Evolutionary conservation across 2,888 invertebrate genomes (phyloP).

Genomic region (Maniola hyperantus): DNA sequence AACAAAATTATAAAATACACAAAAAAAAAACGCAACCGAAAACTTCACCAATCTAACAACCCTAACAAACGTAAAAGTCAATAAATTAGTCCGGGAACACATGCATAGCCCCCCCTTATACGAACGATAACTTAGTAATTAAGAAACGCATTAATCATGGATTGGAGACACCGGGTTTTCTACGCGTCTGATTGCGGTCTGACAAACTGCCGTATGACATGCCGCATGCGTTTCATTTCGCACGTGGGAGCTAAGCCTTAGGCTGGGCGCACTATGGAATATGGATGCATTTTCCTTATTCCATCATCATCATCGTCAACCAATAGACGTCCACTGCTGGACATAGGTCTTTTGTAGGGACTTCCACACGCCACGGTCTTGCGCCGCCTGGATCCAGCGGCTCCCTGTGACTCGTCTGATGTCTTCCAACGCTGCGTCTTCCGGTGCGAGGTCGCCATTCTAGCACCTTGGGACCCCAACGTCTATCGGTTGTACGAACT

Average conservation of each 20-base stretch:
- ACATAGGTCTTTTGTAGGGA: no score
- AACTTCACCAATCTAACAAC: constrained; percentile 48
- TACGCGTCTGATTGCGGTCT: constrained; percentile 66
- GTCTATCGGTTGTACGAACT: no score
- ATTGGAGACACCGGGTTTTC: constrained; percentile 64
- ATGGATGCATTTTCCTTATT: neutral
- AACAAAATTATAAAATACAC: constrained; percentile 13
- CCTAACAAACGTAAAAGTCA: constrained; percentile 63
- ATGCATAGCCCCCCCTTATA: constrained; percentile 63
- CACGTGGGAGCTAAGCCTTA: constrained; percentile 60
- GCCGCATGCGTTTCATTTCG: constrained; percentile 44
- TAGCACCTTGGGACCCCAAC: no score
- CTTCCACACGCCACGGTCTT: no score
- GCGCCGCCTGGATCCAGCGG: no score
- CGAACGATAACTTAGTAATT: constrained; percentile 77
- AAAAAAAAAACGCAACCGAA: constrained; percentile 40
- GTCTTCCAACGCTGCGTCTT: no score
- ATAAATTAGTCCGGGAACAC: constrained; percentile 77
- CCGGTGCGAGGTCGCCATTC: no score
- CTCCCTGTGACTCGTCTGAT: no score
- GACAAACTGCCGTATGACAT: constrained; percentile 75
- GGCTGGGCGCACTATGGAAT: constrained; percentile 12
- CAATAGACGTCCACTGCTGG: no score
- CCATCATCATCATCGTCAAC: no score
- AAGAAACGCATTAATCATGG: constrained; percentile 80